Percentiles rank a stretch among this genome's conserved stretches.
Conservation (phyloP, 2,113 vertebrate species). For the Albula goreensis region DNA sequence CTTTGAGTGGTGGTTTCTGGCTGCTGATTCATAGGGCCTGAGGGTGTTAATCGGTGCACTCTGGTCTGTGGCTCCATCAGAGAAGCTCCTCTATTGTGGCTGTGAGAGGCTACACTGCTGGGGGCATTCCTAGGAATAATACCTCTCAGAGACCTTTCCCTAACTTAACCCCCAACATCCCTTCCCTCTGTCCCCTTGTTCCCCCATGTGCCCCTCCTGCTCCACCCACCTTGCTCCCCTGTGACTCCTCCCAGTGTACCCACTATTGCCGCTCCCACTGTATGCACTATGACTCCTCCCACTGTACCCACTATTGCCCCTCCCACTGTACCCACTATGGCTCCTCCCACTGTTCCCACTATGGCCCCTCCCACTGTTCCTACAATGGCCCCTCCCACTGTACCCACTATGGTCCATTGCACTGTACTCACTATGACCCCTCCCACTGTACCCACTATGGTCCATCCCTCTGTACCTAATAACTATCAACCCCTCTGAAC, state of each 20-base stretch:
- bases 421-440: no score
- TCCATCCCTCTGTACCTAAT: conserved; percentile 41
- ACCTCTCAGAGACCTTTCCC: background rate
- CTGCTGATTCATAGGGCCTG: conserved; percentile 6
- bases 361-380: no score
- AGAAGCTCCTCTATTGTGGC: conserved; percentile 39
- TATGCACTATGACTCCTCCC: no score
- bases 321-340: conserved; percentile 26
- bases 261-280: no score
- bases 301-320: background rate
- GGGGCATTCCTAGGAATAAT: conserved; percentile 46
- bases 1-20: conserved; percentile 4
- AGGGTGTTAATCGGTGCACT: conserved; percentile 31
- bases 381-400: conserved; percentile 4
- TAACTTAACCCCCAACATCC: background rate
- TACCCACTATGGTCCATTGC: background rate
- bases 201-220: no score
- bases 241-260: no score
- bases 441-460: no score
- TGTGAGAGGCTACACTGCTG: conserved; percentile 43
- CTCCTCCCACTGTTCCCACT: no score
- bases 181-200: no score
- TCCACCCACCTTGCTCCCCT: no score
- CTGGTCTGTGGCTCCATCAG: conserved; percentile 40
- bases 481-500: background rate